A percentile compares a stretch with the other conserved stretches of the same genome.
Evolutionary conservation across 2,888 invertebrate species (phyloP).

Genomic region (Drosophila greeni): DNA sequence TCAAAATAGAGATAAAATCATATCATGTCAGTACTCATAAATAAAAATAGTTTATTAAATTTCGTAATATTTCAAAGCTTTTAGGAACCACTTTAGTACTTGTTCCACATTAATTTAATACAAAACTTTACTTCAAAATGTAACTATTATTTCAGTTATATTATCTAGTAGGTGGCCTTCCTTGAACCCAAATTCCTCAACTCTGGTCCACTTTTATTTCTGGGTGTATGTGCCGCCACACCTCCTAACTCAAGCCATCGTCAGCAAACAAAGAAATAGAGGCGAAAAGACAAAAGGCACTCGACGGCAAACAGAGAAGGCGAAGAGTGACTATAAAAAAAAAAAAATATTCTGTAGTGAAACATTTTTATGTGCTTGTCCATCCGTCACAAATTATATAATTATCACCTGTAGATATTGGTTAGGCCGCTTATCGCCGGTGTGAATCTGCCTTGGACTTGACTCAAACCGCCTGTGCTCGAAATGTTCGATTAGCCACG

Average conservation of each 20-base stretch:
- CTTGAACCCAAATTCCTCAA: neutral
- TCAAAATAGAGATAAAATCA: neutral
- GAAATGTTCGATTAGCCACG: constrained; percentile 77
- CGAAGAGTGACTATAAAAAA: constrained; percentile 58
- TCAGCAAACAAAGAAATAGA: constrained; percentile 50
- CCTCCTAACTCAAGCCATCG: constrained; percentile 46
- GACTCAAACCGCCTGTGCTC: constrained; percentile 46
- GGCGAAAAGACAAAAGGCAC: constrained; percentile 48
- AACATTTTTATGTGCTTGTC: constrained; percentile 74
- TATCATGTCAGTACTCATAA: neutral
- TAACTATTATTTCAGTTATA: no score
- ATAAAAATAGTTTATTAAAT: neutral
- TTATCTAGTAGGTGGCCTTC: neutral
- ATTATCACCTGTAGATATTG: constrained; percentile 76
- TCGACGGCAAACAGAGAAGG: constrained; percentile 52
- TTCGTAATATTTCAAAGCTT: neutral
- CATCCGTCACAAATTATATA: constrained; percentile 77
- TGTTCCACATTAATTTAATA: no score
- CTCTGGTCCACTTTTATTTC: constrained; percentile 3
- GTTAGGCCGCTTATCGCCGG: constrained; percentile 73
- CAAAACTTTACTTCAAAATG: neutral
- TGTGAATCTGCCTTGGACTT: constrained; percentile 64
- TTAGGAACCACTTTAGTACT: neutral
- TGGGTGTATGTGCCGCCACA: constrained; percentile 52
- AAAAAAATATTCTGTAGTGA: constrained; percentile 69